These are phyloP conservation scores for Diarsia mendica DNA, from an alignment of 2,888 invertebrate species.

Conservation along the genomic window DNA sequence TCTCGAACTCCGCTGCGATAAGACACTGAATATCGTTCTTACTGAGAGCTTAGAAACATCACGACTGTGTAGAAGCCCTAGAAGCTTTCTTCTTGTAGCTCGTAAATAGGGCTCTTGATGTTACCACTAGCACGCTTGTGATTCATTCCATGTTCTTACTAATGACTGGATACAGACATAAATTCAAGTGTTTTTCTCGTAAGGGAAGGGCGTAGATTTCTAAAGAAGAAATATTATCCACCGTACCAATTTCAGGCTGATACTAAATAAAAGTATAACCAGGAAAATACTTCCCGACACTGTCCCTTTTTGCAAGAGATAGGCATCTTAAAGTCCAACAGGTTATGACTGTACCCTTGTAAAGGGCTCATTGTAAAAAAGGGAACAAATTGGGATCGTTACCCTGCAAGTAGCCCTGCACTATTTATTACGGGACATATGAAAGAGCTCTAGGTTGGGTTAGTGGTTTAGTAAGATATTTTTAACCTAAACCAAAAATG, in stretches of 20 bases:
- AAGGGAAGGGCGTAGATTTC: not conserved
- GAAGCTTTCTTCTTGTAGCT: too few species aligned
- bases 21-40: too few species aligned
- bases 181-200: too few species aligned
- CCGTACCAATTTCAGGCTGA: not conserved
- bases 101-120: too few species aligned
- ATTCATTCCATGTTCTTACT: too few species aligned
- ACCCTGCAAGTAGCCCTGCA: conserved; percentile 15
- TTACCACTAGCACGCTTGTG: too few species aligned
- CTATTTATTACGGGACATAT: conserved; percentile 22
- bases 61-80: too few species aligned
- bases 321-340: conserved; percentile 50
- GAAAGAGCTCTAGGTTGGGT: not conserved
- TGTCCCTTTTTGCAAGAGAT: conserved; percentile 28
- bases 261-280: conserved; percentile 26
- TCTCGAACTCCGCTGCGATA: too few species aligned
- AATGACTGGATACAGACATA: too few species aligned
- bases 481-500: too few species aligned
- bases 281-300: not conserved
- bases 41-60: too few species aligned
- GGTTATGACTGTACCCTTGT: conserved; percentile 42
- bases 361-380: conserved; percentile 40
- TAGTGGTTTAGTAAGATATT: not conserved
- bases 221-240: not conserved
- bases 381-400: conserved; percentile 36